Conservation (phyloP, 2,113 vertebrate species). For the Mandrillus leucophaeus region DNA sequence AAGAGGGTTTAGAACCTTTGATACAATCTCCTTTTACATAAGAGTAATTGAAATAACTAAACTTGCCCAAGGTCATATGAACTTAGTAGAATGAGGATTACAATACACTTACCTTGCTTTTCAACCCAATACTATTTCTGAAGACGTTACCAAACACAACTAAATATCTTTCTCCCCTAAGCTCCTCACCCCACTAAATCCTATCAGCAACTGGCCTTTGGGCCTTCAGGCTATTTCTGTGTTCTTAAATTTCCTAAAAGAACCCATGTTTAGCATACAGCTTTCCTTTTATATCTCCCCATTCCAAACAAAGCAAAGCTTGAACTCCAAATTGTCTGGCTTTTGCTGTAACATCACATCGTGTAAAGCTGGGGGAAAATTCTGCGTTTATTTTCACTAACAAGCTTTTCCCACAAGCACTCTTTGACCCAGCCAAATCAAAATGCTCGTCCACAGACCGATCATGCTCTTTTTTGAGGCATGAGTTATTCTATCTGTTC, state of each 20-base stretch:
- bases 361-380: neutral
- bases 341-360: neutral
- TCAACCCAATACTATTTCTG: neutral
- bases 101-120: slow-evolving; percentile 31
- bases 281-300: neutral
- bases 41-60: neutral
- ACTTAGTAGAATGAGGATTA: neutral
- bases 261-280: neutral
- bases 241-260: neutral
- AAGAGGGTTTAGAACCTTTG: neutral
- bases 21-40: neutral
- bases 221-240: neutral
- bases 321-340: neutral
- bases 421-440: neutral
- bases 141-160: neutral
- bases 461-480: neutral
- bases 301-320: neutral
- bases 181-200: neutral
- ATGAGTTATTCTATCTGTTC: neutral
- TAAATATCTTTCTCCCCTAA: neutral
- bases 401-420: neutral
- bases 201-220: neutral
- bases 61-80: neutral
- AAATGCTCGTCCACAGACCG: slow-evolving; percentile 6
- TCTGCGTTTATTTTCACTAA: slow-evolving; percentile 18